phyloP scores from a whole-genome alignment of 2,797 vertebrate species.

The Telmatherina bonti region DNA sequence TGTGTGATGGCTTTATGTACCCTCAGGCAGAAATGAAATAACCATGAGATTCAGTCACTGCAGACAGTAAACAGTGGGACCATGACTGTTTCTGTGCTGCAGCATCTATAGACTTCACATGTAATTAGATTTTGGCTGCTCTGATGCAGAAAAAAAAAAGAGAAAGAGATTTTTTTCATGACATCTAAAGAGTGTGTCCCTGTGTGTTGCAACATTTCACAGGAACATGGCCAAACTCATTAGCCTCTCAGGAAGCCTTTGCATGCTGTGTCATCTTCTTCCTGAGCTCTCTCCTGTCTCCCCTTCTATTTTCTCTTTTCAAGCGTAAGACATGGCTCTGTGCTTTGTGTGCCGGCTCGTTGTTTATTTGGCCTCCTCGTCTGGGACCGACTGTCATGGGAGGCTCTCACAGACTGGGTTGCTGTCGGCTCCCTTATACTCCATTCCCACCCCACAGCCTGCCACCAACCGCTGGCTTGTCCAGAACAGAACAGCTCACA shows the following conservation, averaged over 20 bases:
- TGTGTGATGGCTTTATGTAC: slow-evolving; percentile 23
- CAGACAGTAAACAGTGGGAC: slow-evolving; percentile 35
- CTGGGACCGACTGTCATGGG: slow-evolving; percentile 66
- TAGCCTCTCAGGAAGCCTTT: slow-evolving; percentile 61
- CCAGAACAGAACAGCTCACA: slow-evolving; percentile 55
- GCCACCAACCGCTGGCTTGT: slow-evolving; percentile 52
- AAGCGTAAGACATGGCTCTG: slow-evolving; percentile 32
- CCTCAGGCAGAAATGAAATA: slow-evolving; percentile 38
- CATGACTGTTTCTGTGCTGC: slow-evolving; percentile 16
- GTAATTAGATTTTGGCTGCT: slow-evolving; percentile 42
- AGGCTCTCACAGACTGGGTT: slow-evolving; percentile 57
- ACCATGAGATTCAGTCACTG: slow-evolving; percentile 53
- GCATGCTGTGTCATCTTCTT: slow-evolving; percentile 61
- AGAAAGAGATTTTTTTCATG: slow-evolving; percentile 18
- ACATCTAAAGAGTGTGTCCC: slow-evolving; percentile 19
- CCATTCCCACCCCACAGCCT: slow-evolving; percentile 43
- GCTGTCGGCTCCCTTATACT: slow-evolving; percentile 55
- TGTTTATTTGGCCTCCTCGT: slow-evolving; percentile 69
- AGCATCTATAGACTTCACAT: slow-evolving; percentile 17
- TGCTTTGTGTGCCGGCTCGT: slow-evolving; percentile 35
- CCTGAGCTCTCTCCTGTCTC: slow-evolving; percentile 37
- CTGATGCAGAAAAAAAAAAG: slow-evolving; percentile 24
- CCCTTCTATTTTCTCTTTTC: slow-evolving; percentile 44
- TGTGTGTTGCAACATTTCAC: slow-evolving; percentile 26
- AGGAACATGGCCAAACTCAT: slow-evolving; percentile 71